Conservation (phyloP, 1,140 invertebrate genomes). For the Trachymyrmex cornetzi region DNA sequence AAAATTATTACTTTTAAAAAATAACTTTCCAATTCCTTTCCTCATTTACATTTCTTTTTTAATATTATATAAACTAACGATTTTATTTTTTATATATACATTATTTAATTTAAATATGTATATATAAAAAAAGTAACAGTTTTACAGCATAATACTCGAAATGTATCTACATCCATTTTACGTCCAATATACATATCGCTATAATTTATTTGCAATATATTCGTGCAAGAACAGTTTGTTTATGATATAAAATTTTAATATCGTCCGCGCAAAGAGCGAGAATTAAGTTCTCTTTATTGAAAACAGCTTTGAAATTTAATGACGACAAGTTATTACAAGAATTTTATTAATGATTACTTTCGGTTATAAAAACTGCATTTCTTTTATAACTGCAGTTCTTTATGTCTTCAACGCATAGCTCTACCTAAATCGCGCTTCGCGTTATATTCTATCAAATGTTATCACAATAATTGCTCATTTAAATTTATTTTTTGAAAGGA, state of each 20-base stretch:
- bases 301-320: constrained; percentile 32
- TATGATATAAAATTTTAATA: not conserved
- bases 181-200: not conserved
- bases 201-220: not conserved
- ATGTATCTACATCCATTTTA: not conserved
- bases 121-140: too few relatives aligned
- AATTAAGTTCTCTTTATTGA: not conserved
- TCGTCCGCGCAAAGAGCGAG: not conserved
- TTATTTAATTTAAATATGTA: too few relatives aligned
- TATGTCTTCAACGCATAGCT: not conserved
- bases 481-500: constrained; percentile 46
- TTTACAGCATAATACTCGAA: too few relatives aligned
- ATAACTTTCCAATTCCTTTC: too few relatives aligned
- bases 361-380: not conserved
- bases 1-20: too few relatives aligned
- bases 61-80: too few relatives aligned
- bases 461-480: not conserved
- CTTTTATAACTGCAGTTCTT: not conserved
- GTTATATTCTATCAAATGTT: not conserved
- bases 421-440: not conserved
- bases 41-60: too few relatives aligned
- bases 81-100: too few relatives aligned
- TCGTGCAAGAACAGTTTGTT: not conserved
- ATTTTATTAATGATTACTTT: constrained; percentile 27
- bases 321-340: not conserved